Evolutionary conservation across 1,140 invertebrate genomes (phyloP).

Genomic region (Doryteuthis pealeii): DNA sequence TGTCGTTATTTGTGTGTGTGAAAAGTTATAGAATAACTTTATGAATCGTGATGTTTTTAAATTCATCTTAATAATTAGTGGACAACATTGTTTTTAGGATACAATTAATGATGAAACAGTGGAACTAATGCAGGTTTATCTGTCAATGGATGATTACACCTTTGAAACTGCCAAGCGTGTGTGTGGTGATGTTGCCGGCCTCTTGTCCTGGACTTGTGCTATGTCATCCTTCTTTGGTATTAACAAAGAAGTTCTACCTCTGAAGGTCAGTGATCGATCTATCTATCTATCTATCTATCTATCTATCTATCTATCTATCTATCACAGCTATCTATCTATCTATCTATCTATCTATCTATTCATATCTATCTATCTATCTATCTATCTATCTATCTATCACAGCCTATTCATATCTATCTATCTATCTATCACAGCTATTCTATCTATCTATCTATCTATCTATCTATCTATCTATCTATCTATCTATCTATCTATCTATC

Average conservation of each 20-base stretch:
- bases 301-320: too few species aligned
- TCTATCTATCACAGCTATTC: too few species aligned
- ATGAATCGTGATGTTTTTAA: too few species aligned
- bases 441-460: background rate
- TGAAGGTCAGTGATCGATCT: background rate
- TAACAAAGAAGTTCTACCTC: background rate
- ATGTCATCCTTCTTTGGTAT: background rate
- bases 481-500: background rate
- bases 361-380: too few species aligned
- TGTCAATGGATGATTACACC: background rate
- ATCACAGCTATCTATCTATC: background rate
- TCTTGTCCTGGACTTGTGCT: background rate
- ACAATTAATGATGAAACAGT: background rate
- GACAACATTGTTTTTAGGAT: background rate
- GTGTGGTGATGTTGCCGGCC: background rate
- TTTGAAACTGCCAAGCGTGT: background rate
- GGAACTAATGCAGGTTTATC: background rate
- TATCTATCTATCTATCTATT: background rate
- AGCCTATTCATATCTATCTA: too few species aligned
- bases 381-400: too few species aligned
- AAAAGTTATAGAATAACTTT: too few species aligned
- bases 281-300: background rate
- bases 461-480: background rate
- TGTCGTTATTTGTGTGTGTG: too few species aligned
- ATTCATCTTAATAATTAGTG: background rate